phyloP scores from a whole-genome alignment of 1,140 invertebrate genomes.

The Rhagoletis pomonella region DNA sequence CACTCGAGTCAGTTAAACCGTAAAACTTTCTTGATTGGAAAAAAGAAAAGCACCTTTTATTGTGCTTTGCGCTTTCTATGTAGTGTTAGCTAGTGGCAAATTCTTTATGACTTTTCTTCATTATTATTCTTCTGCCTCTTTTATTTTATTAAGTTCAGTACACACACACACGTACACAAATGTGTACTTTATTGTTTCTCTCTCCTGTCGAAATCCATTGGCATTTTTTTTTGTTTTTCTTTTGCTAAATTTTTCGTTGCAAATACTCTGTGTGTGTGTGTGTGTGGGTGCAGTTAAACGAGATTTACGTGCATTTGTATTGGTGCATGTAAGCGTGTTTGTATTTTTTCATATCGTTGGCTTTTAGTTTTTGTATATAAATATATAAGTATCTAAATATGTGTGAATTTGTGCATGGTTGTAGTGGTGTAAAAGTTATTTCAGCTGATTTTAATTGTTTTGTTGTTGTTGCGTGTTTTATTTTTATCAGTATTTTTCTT shows the following conservation, averaged over 20 bases:
- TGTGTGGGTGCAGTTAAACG: constrained; percentile 26
- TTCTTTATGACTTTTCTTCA: not conserved
- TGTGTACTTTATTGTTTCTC: not conserved
- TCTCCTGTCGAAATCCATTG: not conserved
- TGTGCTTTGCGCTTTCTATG: not conserved
- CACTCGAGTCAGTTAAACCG: no score
- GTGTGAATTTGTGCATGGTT: not conserved
- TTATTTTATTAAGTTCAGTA: not conserved
- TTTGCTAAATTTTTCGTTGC: constrained; percentile 14
- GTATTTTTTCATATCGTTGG: not conserved
- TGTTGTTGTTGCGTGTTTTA: constrained; percentile 22
- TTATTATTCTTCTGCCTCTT: not conserved
- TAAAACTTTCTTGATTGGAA: no score
- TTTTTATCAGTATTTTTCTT: constrained; percentile 47
- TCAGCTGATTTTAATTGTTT: constrained; percentile 4
- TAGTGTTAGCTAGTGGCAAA: not conserved
- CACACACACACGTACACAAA: not conserved
- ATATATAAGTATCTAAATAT: not conserved
- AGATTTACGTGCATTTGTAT: constrained; percentile 1
- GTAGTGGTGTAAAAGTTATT: not conserved
- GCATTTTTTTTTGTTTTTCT: not conserved
- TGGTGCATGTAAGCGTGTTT: not conserved
- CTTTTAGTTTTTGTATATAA: no score
- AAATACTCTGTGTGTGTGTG: not conserved
- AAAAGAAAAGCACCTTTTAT: no score